Conservation (phyloP, 2,797 vertebrate species). For the Liparis tanakae region DNA sequence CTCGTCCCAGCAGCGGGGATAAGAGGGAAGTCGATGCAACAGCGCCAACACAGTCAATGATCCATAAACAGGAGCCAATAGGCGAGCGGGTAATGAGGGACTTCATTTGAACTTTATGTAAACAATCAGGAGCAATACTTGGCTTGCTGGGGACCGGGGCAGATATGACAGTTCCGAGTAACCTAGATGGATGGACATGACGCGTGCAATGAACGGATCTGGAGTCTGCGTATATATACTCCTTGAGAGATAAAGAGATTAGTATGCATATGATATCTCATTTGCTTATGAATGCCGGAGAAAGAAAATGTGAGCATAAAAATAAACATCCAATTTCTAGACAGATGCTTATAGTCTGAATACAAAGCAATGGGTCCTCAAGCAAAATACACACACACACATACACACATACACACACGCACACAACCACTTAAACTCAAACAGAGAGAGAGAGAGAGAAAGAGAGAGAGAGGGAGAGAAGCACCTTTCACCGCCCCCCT, state of each 20-base stretch:
- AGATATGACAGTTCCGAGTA: constrained; percentile 7
- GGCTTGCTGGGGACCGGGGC: constrained; percentile 8
- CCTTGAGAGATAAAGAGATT: background rate
- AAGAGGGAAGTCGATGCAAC: constrained; percentile 67
- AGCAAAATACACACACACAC: constrained; percentile 36
- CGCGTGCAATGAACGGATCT: constrained; percentile 12
- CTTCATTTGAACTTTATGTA: constrained; percentile 73
- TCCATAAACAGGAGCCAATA: constrained; percentile 73
- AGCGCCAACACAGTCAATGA: constrained; percentile 68
- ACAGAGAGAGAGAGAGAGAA: constrained; percentile 47
- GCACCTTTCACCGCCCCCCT: constrained; percentile 68
- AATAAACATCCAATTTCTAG: constrained; percentile 36
- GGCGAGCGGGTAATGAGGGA: constrained; percentile 69
- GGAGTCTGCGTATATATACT: constrained; percentile 12
- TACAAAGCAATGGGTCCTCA: constrained; percentile 37
- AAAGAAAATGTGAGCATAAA: background rate
- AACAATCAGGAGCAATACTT: constrained; percentile 50
- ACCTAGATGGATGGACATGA: constrained; percentile 50
- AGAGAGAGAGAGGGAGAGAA: constrained; percentile 53
- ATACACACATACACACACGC: background rate
- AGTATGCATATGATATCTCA: background rate
- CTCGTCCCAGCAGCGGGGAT: constrained; percentile 63
- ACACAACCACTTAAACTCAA: constrained; percentile 70
- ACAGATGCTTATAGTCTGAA: constrained; percentile 37
- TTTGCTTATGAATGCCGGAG: background rate